These are phyloP conservation scores for Hippocampus kuda DNA, from an alignment of 2,797 vertebrate genomes.

Conservation along the genomic window DNA sequence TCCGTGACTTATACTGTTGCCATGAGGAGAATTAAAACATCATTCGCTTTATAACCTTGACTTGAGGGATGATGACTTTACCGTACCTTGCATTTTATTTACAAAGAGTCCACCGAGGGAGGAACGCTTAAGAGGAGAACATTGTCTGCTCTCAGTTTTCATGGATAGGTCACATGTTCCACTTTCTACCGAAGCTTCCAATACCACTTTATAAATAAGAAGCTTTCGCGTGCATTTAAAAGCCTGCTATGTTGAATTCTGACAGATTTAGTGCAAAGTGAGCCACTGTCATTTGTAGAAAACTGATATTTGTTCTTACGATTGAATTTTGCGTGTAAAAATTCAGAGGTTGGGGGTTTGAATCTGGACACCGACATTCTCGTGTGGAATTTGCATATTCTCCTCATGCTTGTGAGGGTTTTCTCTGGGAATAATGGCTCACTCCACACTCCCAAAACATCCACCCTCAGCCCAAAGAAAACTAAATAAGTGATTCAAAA, in stretches of 20 bases:
- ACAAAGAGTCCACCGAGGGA: constrained; percentile 15
- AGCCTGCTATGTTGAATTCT: background rate
- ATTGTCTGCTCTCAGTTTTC: constrained; percentile 40
- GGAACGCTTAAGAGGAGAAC: constrained; percentile 27
- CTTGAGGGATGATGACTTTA: constrained; percentile 25
- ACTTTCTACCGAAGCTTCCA: constrained; percentile 38
- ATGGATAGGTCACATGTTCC: constrained; percentile 27
- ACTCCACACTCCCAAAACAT: too few relatives aligned
- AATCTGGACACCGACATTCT: too few relatives aligned
- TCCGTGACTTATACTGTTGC: constrained; percentile 17
- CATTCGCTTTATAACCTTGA: constrained; percentile 17
- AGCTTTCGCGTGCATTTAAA: background rate
- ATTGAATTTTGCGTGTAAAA: background rate
- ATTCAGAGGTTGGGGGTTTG: too few relatives aligned
- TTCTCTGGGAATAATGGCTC: too few relatives aligned
- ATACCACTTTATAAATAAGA: constrained; percentile 13
- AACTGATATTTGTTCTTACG: background rate
- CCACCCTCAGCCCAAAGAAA: too few relatives aligned
- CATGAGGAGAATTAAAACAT: constrained; percentile 27
- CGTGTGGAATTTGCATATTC: too few relatives aligned
- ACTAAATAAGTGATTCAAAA: background rate
- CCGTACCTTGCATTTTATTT: constrained; percentile 28
- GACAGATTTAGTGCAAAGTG: background rate
- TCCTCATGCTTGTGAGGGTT: too few relatives aligned
- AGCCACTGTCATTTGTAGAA: background rate